These are phyloP conservation scores for Pangasianodon hypophthalmus DNA, from an alignment of 2,113 vertebrate genomes.

Conservation along the genomic window DNA sequence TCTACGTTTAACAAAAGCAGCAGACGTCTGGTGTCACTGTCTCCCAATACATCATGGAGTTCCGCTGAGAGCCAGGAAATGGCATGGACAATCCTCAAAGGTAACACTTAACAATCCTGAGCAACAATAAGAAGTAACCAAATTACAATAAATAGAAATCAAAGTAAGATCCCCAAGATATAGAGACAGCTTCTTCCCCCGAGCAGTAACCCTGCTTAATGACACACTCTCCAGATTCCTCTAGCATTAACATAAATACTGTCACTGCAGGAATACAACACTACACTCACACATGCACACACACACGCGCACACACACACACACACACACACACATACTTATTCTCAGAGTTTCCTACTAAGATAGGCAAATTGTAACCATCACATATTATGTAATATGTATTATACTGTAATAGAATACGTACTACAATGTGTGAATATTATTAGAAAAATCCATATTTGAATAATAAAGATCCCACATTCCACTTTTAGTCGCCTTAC, in stretches of 20 bases:
- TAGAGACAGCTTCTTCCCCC: neutral
- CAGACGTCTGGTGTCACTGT: constrained; percentile 50
- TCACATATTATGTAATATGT: neutral
- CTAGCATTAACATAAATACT: neutral
- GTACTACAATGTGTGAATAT: neutral
- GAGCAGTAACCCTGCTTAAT: neutral
- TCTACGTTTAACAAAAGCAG: constrained; percentile 49
- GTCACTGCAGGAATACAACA: neutral
- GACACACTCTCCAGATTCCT: neutral
- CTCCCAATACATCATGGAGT: constrained; percentile 50
- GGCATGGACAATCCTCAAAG: neutral
- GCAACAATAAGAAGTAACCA: neutral
- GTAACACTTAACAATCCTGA: constrained; percentile 1
- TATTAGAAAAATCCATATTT: neutral
- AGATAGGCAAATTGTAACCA: neutral
- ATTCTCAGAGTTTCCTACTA: neutral
- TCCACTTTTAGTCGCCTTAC: neutral
- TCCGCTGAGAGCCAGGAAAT: constrained; percentile 26
- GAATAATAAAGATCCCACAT: neutral
- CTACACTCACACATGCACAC: neutral
- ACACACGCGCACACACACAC: neutral
- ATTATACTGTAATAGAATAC: neutral
- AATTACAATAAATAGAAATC: constrained; percentile 12
- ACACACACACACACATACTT: neutral
- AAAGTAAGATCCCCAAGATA: neutral